phyloP scores from a whole-genome alignment of 2,888 invertebrate species.

The Mycalesis mineus region DNA sequence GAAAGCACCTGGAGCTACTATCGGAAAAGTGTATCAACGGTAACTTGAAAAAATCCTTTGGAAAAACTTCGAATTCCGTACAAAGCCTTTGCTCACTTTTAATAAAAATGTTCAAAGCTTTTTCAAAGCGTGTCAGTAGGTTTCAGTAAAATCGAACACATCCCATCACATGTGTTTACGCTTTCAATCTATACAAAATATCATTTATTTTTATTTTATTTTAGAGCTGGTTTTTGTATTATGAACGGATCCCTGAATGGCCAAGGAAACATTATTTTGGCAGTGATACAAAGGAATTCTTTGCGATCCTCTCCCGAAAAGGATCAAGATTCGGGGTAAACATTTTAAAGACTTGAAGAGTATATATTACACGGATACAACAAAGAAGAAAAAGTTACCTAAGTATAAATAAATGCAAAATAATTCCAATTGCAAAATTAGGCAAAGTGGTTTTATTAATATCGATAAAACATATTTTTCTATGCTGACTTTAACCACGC shows the following conservation, averaged over 20 bases:
- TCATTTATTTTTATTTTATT: neutral
- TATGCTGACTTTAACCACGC: too few relatives aligned
- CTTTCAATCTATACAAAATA: neutral
- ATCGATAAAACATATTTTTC: too few relatives aligned
- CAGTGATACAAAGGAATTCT: slow-evolving; percentile 35
- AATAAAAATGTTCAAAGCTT: slow-evolving; percentile 22
- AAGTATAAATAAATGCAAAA: too few relatives aligned
- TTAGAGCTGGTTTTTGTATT: slow-evolving; percentile 18
- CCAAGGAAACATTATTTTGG: slow-evolving; percentile 28
- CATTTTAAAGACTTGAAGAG: neutral
- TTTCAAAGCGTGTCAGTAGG: slow-evolving; percentile 9
- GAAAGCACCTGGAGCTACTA: neutral
- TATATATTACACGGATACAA: neutral
- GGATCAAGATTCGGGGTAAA: slow-evolving; percentile 29
- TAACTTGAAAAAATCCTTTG: slow-evolving; percentile 22
- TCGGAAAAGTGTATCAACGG: slow-evolving; percentile 14
- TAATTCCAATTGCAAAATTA: too few relatives aligned
- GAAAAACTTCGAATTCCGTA: slow-evolving; percentile 20
- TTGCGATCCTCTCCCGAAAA: slow-evolving; percentile 32
- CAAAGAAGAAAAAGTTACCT: too few relatives aligned
- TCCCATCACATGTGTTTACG: slow-evolving; percentile 14
- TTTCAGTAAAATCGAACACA: neutral
- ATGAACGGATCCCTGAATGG: slow-evolving; percentile 31
- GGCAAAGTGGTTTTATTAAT: too few relatives aligned
- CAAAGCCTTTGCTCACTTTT: slow-evolving; percentile 24